Percentiles rank a stretch among this genome's conserved stretches.
These are phyloP conservation scores for Eupithecia centaureata DNA, from an alignment of 2,888 invertebrate species.

Conservation along the genomic window DNA sequence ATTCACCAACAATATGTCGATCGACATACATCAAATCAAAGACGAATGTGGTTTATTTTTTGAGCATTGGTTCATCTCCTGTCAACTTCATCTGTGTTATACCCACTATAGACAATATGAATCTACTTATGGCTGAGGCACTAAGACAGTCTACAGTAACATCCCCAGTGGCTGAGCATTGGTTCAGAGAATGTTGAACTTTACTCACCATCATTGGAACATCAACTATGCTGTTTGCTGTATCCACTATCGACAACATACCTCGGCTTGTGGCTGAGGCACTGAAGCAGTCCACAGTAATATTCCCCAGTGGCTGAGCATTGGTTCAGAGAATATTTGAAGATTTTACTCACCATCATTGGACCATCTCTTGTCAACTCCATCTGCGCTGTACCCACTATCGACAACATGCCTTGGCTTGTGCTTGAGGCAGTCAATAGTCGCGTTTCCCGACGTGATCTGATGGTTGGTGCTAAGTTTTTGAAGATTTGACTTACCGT, in stretches of 20 bases:
- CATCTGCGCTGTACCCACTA: not conserved
- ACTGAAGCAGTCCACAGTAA: no score
- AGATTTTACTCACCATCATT: not conserved
- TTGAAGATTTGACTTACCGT: not conserved
- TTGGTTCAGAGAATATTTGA: no score
- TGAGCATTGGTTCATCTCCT: no score
- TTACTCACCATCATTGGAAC: no score
- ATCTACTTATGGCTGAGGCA: no score
- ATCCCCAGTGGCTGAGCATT: no score
- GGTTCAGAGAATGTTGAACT: no score
- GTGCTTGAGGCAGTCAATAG: not conserved
- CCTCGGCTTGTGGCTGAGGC: slow-evolving; percentile 78
- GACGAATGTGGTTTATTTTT: not conserved
- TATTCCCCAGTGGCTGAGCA: no score
- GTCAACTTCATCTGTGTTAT: no score
- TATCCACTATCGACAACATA: slow-evolving; percentile 95
- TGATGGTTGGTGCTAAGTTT: not conserved
- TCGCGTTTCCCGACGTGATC: not conserved
- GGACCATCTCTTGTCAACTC: not conserved
- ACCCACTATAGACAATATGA: no score
- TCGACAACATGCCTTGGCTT: not conserved
- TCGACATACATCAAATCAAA: not conserved
- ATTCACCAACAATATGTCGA: not conserved
- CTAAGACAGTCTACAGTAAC: no score
- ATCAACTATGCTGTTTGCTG: no score